Conservation (phyloP, 2,888 invertebrate species). For the Achlya flavicornis region DNA sequence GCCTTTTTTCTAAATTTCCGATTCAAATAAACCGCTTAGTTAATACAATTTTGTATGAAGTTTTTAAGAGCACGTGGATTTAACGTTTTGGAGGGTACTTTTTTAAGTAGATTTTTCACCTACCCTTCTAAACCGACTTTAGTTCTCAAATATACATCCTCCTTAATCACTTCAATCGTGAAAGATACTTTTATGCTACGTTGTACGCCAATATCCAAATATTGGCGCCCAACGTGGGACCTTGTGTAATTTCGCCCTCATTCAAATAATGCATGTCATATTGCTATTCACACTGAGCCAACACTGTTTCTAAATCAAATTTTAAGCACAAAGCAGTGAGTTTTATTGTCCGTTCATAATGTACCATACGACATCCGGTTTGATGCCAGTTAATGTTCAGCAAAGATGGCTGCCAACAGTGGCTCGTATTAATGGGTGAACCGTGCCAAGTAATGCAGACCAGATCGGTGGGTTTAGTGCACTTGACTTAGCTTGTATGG, state of each 20-base stretch:
- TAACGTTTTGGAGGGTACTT: neutral
- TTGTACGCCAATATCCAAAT: slow-evolving; percentile 55
- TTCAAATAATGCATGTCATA: neutral
- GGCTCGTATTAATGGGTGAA: slow-evolving; percentile 64
- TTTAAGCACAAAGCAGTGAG: slow-evolving; percentile 58
- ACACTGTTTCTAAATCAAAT: slow-evolving; percentile 52
- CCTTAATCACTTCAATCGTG: neutral
- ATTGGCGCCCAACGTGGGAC: slow-evolving; percentile 16
- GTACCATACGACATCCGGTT: slow-evolving; percentile 76
- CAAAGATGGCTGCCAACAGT: slow-evolving; percentile 68
- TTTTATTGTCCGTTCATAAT: slow-evolving; percentile 79
- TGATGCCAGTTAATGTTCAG: slow-evolving; percentile 75
- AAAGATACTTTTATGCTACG: slow-evolving; percentile 31
- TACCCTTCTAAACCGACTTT: no score
- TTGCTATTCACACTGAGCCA: slow-evolving; percentile 32
- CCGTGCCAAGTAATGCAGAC: slow-evolving; percentile 72
- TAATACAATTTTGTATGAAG: slow-evolving; percentile 10
- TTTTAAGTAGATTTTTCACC: neutral
- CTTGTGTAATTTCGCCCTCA: neutral
- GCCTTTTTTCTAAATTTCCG: slow-evolving; percentile 13
- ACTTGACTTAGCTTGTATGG: slow-evolving; percentile 60
- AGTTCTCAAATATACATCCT: slow-evolving; percentile 10
- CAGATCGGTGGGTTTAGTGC: slow-evolving; percentile 53
- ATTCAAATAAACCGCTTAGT: neutral
- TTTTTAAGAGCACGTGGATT: neutral